These are phyloP conservation scores for Pimpla rufipes DNA, from an alignment of 2,888 invertebrate species.

Conservation along the genomic window DNA sequence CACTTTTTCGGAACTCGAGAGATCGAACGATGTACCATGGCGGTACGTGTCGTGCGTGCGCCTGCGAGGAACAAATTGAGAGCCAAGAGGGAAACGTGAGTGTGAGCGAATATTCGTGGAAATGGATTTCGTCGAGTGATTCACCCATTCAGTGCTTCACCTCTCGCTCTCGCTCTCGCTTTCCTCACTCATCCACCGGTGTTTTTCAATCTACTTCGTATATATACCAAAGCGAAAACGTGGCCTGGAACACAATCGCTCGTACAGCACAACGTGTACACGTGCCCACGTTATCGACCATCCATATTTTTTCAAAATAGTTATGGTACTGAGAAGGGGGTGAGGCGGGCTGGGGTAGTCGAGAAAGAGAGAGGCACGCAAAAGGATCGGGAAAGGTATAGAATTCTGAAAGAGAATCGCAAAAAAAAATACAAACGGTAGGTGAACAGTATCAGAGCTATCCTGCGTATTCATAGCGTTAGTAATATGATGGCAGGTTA, in stretches of 20 bases:
- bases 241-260: slow-evolving; percentile 38
- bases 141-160: slow-evolving; percentile 37
- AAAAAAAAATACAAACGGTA: neutral
- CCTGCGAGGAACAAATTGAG: slow-evolving; percentile 30
- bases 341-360: no score
- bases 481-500: neutral
- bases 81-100: slow-evolving; percentile 15
- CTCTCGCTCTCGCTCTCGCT: slow-evolving; percentile 28
- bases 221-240: slow-evolving; percentile 29
- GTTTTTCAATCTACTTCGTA: slow-evolving; percentile 58
- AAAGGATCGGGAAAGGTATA: slow-evolving; percentile 10
- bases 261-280: slow-evolving; percentile 16
- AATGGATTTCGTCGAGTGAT: slow-evolving; percentile 58
- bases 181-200: neutral
- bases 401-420: neutral
- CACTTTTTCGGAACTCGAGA: slow-evolving; percentile 2
- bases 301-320: slow-evolving; percentile 37
- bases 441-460: neutral
- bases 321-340: slow-evolving; percentile 24
- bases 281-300: slow-evolving; percentile 15
- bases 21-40: slow-evolving; percentile 12
- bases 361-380: neutral
- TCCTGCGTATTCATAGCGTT: neutral
- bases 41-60: slow-evolving; percentile 14
- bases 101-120: slow-evolving; percentile 45